Evolutionary conservation across 2,888 invertebrate species (phyloP).

Genomic region (Drosophila phalerata): DNA sequence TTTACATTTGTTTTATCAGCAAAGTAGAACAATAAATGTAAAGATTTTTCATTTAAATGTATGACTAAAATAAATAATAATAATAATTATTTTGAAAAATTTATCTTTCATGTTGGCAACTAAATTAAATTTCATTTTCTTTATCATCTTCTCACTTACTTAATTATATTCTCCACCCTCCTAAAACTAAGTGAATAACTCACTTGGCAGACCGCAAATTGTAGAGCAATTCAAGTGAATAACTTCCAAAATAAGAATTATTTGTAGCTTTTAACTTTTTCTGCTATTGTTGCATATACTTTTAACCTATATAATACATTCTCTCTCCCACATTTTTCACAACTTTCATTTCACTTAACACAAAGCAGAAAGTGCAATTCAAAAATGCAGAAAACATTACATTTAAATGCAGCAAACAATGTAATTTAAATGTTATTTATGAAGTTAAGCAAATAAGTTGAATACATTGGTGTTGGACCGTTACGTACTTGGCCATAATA

Average conservation of each 20-base stretch:
- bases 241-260: conserved; percentile 19
- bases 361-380: conserved; percentile 12
- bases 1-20: no score
- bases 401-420: conserved; percentile 42
- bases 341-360: conserved; percentile 24
- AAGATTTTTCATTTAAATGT: no score
- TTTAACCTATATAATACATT: conserved; percentile 2
- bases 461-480: neutral
- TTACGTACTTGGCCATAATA: conserved; percentile 7
- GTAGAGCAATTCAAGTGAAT: conserved; percentile 16
- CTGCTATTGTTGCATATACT: conserved; percentile 17
- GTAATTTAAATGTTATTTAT: conserved; percentile 44
- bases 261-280: conserved; percentile 40
- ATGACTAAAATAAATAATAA: no score
- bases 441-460: conserved; percentile 25
- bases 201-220: conserved; percentile 7
- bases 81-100: no score
- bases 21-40: no score
- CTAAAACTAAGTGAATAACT: conserved; percentile 1
- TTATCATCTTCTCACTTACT: neutral
- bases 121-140: neutral
- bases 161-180: neutral
- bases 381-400: conserved; percentile 26
- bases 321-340: neutral
- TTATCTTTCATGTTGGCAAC: neutral